Base-by-base conservation (phyloP, 2,888 invertebrate genomes). In the Alentia gelatinosa region DNA sequence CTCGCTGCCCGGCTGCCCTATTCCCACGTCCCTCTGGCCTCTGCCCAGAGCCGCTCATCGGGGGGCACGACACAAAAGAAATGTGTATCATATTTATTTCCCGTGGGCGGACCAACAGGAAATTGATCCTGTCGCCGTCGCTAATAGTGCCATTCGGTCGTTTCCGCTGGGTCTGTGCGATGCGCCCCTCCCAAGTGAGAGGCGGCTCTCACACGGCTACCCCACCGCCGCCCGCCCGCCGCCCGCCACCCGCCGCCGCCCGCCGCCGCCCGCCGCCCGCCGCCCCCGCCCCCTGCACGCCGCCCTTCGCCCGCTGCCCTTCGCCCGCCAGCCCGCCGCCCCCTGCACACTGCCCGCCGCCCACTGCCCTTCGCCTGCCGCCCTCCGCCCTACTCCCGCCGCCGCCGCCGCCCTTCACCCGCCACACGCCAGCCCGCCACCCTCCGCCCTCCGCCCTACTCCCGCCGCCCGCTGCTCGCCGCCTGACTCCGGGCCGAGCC, bases 71-170 rank as follows among this genome's bases (percentile, higher is more conserved):
- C 42, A 86, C 86, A 86, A 86, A 86, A 86, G 86, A 47, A 86
- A 47, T 47, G 86, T 50, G 86, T 86, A 86, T 86, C 86, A 86
- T 86, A 86, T 86, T 86, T 86, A 86, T 86, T 86, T 86, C 86
- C 86, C 86, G 47, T 86, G 47, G 86, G 47, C 86, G 42, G 30
- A 26, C 3, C 5, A 7, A n/a, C 42, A 40, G 86, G 86, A 86
- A 86, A 86, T 86, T 86, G 86, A n/a, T 23, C 42, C 86, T 86
- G 86, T 86, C 86, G 86, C 26, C 47, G 30, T 4, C 50, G 30
- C 86, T 86, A 86, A 86, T 86, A 50, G 86, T 3, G 35, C 86
- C 42, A 42, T 86, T 5, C 35, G 86, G 47, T 19, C 30, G 86
- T 86, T 86, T 86, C 86, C 86, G 74, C 74, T 15, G 15, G 12